phyloP scores from a whole-genome alignment of 2,113 vertebrate genomes.

The Accipiter cooperii region DNA sequence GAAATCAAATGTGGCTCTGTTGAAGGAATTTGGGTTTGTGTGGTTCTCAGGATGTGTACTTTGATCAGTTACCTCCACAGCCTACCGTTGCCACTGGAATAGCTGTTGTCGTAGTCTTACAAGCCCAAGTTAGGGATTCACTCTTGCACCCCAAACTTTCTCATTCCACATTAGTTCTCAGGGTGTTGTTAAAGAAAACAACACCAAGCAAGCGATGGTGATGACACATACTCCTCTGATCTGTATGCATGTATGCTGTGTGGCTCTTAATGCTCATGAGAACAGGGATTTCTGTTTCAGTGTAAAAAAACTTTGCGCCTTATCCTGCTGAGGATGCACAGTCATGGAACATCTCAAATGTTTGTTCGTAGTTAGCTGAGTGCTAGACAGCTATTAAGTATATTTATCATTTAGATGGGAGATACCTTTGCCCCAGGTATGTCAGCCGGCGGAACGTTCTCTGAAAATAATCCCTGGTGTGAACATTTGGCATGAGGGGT shows the following conservation, averaged over 20 bases:
- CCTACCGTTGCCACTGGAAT: rapidly evolving
- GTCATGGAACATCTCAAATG: rapidly evolving
- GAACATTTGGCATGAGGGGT: neutral
- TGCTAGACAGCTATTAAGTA: neutral
- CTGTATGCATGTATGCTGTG: rapidly evolving
- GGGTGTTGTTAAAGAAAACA: neutral
- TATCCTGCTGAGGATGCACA: neutral
- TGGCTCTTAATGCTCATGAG: neutral
- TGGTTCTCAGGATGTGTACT: neutral
- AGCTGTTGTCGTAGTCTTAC: neutral
- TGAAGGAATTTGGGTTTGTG: neutral
- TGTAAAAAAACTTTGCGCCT: neutral
- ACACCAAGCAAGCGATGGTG: no score
- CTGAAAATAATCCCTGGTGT: neutral
- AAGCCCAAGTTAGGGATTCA: neutral
- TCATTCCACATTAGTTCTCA: neutral
- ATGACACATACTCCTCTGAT: neutral
- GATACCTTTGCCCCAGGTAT: neutral
- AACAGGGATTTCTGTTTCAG: neutral
- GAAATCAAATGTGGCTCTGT: neutral
- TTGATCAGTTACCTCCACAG: neutral
- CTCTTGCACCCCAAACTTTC: neutral
- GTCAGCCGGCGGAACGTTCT: neutral
- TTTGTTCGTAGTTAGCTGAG: neutral
- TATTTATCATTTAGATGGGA: neutral